Evolutionary conservation across 1,140 invertebrate species (phyloP).

Genomic region (Cephus cinctus): DNA sequence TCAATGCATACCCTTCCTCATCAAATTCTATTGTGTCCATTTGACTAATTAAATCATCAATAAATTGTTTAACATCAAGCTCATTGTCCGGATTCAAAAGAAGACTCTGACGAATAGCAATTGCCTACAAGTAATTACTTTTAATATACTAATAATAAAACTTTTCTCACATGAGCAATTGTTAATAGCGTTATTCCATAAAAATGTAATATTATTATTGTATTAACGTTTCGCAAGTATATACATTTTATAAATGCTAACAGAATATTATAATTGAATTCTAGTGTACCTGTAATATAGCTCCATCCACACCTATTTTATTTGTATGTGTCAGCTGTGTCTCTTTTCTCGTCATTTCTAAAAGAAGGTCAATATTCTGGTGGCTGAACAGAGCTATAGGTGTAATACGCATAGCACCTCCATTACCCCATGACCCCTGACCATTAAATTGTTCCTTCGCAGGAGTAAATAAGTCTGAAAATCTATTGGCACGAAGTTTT

Average conservation of each 20-base stretch:
- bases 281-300: conserved; percentile 61
- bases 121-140: conserved; percentile 44
- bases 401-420: conserved; percentile 73
- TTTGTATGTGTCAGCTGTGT: conserved; percentile 72
- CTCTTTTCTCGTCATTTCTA: conserved; percentile 55
- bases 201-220: background rate
- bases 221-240: background rate
- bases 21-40: conserved; percentile 63
- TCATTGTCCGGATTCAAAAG: conserved; percentile 47
- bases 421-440: conserved; percentile 75
- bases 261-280: background rate
- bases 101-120: conserved; percentile 61
- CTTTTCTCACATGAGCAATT: background rate
- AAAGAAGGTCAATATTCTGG: conserved; percentile 54
- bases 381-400: conserved; percentile 69
- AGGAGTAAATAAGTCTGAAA: conserved; percentile 63
- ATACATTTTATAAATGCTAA: background rate
- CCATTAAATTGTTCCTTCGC: conserved; percentile 72
- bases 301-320: conserved; percentile 65
- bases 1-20: conserved; percentile 46
- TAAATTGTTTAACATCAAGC: conserved; percentile 56
- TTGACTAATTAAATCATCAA: conserved; percentile 59
- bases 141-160: conserved; percentile 14
- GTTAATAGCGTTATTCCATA: conserved; percentile 1
- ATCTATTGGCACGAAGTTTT: conserved; percentile 60